A percentile compares a stretch with the other conserved stretches of the same genome.
These are phyloP conservation scores for Caradrina clavipalpis DNA, from an alignment of 2,888 invertebrate genomes.

Conservation along the genomic window DNA sequence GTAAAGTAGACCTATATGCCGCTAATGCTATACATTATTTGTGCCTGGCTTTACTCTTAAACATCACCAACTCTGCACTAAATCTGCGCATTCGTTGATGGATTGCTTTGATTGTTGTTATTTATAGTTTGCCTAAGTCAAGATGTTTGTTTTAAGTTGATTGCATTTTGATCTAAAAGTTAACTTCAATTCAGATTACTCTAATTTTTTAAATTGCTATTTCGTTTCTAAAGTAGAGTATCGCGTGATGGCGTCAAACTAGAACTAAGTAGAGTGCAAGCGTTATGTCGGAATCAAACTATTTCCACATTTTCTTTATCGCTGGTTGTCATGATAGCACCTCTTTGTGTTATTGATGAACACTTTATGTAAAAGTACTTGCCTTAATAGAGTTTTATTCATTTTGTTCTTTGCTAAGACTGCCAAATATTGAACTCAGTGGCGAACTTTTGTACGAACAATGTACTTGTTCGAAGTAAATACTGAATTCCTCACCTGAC, in stretches of 20 bases:
- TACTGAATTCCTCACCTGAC: not conserved
- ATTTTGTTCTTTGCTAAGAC: not conserved
- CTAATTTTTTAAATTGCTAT: not conserved
- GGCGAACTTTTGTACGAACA: not conserved
- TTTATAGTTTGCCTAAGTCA: not conserved
- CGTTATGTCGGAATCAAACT: conserved; percentile 17
- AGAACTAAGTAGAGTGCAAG: conserved; percentile 14
- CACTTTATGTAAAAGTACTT: not conserved
- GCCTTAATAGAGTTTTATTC: too few species aligned
- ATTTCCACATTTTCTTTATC: conserved; percentile 34
- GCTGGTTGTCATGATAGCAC: conserved; percentile 23
- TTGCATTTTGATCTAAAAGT: conserved; percentile 4
- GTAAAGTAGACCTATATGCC: conserved; percentile 14
- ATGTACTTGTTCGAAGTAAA: not conserved
- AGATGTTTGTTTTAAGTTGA: not conserved
- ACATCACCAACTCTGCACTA: not conserved
- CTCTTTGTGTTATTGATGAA: not conserved
- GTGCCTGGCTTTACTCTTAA: not conserved
- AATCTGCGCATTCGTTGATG: not conserved
- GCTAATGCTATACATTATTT: conserved; percentile 5
- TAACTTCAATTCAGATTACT: too few species aligned
- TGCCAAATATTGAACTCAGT: not conserved
- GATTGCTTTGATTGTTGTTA: too few species aligned
- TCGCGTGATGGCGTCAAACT: conserved; percentile 27
- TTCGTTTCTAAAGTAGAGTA: conserved; percentile 14